These are phyloP conservation scores for Actinia equina DNA, from an alignment of 64 coral and sea anemone genomes.

Conservation along the genomic window DNA sequence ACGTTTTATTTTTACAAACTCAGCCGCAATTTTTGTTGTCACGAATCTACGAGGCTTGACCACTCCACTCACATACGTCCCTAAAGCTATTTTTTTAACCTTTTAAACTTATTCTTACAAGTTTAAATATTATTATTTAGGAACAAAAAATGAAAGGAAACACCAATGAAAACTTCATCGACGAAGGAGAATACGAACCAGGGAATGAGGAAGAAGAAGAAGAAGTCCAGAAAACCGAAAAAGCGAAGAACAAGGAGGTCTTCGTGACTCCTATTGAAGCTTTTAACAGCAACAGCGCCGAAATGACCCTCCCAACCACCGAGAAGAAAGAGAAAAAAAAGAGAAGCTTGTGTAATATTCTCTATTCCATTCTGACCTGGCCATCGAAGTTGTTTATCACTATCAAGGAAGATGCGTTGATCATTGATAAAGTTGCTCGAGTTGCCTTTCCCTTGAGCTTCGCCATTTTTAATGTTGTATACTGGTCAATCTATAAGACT, in stretches of 20 bases:
- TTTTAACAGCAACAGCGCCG: neutral
- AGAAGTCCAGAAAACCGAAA: neutral
- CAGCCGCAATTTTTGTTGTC: too few relatives aligned
- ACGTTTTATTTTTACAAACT: too few relatives aligned
- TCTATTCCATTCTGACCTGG: neutral
- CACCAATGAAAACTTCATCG: neutral
- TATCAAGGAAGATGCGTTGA: neutral
- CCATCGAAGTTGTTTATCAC: neutral
- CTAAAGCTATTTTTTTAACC: too few relatives aligned
- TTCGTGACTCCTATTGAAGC: neutral
- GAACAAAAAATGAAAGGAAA: neutral
- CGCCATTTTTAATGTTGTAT: conserved; percentile 10
- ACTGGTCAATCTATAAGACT: neutral
- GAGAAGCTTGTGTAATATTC: neutral
- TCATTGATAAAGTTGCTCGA: conserved; percentile 11
- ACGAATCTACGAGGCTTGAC: too few relatives aligned
- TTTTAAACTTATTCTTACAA: neutral
- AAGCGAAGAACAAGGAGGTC: neutral
- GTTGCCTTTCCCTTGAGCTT: neutral
- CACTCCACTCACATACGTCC: too few relatives aligned
- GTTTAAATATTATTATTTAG: too few relatives aligned
- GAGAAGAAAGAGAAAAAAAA: neutral
- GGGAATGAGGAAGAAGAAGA: neutral
- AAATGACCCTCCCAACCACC: neutral
- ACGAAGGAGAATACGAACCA: conserved; percentile 26